Percentiles rank a stretch among this genome's conserved stretches.
phyloP scores from a whole-genome alignment of 2,888 invertebrate species.

The Parnassius orleans region DNA sequence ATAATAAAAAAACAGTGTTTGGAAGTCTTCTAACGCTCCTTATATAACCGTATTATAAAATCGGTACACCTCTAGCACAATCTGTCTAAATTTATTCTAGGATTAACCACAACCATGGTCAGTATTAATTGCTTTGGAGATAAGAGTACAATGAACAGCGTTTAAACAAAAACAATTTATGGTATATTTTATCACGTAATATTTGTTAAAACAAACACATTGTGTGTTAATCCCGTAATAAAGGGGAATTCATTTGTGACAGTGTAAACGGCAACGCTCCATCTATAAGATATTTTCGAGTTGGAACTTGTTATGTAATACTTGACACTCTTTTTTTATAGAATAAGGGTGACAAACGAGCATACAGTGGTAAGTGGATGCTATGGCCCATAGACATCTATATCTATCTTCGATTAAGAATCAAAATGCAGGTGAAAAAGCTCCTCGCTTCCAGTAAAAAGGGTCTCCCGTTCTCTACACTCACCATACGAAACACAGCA shows the following conservation, averaged over 20 bases:
- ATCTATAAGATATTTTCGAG: too few relatives aligned
- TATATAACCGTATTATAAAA: constrained; percentile 1
- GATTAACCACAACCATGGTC: constrained; percentile 18
- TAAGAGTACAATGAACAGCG: constrained; percentile 18
- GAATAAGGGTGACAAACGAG: too few relatives aligned
- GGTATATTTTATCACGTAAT: constrained; percentile 11
- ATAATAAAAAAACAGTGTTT: too few relatives aligned
- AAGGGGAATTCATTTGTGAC: background rate
- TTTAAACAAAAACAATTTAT: constrained; percentile 24
- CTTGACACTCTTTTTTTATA: too few relatives aligned
- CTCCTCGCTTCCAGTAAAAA: too few relatives aligned
- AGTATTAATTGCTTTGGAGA: constrained; percentile 17
- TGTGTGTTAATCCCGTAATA: constrained; percentile 12
- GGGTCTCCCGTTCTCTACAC: too few relatives aligned
- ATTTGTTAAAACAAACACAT: constrained; percentile 13
- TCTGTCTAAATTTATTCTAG: constrained; percentile 11
- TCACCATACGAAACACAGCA: too few relatives aligned
- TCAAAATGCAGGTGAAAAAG: too few relatives aligned
- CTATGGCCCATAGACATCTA: too few relatives aligned
- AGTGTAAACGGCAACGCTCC: background rate
- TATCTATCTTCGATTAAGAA: too few relatives aligned
- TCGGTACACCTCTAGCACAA: background rate
- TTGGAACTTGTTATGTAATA: too few relatives aligned
- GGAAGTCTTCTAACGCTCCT: background rate
- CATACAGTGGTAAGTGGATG: too few relatives aligned